Base-by-base conservation (phyloP, 2,113 vertebrate genomes). In the Formicarius rufipectus region DNA sequence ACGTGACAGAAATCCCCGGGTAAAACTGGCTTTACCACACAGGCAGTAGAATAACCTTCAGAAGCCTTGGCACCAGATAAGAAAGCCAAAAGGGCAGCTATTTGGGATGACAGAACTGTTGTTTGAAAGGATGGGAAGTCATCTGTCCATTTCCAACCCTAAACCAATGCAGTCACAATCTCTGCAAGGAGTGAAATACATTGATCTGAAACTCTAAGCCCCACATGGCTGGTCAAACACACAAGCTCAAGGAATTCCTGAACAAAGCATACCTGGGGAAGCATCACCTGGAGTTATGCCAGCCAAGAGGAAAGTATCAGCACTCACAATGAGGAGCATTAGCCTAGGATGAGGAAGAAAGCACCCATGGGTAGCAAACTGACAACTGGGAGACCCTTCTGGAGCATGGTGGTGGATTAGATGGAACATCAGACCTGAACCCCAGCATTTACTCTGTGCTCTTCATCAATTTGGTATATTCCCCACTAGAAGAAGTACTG, bases 141-240 rank as follows among this genome's bases (percentile, higher is more conserved):
- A 31, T 10, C 50, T 27, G 20, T 39, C 49, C 37, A 2, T 37
- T 69, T 80, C 55, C 76, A 90, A 20, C 5, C 33, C 30, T 55
- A 77, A 77, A 50, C 9, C 35, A 37, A 2, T 4, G 16, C 53
- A 86, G 72, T 33, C 71, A 42, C 53, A 3, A 18, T 5, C 45
- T 72, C 78, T 80, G 74, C 37, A 67, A 67, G 69, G 72, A 66
- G 24, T 21, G 73, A 50, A 84, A 39, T 8, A 28, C 14, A 27
- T 3, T 5, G 42, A 4, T 50, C 27, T 60, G 55, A 64, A 89
- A 49, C 8, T 59, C 45, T 0, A 0, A 80, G 68, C 50, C 52
- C 37, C 39, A 8, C 2, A 0, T 3, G 25, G 40, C 77, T 56
- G 44, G 15, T 39, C n/a, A 68, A 66, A 85, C 18, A 30, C 75